These are phyloP conservation scores for Scaptomyza pallida DNA, from an alignment of 1,140 invertebrate genomes.

Conservation along the genomic window DNA sequence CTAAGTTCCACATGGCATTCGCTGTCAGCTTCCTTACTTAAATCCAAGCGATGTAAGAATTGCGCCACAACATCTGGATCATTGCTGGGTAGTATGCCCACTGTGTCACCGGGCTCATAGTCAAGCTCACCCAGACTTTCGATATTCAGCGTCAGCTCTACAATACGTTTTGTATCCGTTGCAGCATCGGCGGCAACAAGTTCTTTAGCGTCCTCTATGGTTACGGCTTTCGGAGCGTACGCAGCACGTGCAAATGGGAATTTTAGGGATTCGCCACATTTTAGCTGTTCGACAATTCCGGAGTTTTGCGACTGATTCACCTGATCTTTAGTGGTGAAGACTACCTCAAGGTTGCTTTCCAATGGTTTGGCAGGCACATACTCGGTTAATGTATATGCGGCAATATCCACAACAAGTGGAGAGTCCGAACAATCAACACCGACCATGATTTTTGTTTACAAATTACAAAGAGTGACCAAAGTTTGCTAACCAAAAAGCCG, in stretches of 20 bases:
- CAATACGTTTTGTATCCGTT: conserved; percentile 57
- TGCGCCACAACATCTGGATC: conserved; percentile 23
- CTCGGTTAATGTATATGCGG: conserved; percentile 50
- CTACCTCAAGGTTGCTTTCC: conserved; percentile 53
- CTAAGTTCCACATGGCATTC: conserved; percentile 37
- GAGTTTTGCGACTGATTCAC: conserved; percentile 36
- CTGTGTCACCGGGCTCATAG: conserved; percentile 72
- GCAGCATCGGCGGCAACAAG: conserved; percentile 45
- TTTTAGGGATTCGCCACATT: conserved; percentile 41
- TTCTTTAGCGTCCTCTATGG: conserved; percentile 33
- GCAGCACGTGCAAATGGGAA: conserved; percentile 59
- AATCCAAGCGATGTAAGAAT: conserved; percentile 48
- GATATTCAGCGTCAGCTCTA: conserved; percentile 56
- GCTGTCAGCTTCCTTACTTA: conserved; percentile 49
- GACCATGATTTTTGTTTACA: conserved; percentile 25
- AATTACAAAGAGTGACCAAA: conserved; percentile 1
- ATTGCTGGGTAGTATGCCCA: conserved; percentile 67
- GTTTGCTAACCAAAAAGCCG: not conserved
- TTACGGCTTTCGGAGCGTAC: conserved; percentile 16
- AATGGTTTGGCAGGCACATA: conserved; percentile 66
- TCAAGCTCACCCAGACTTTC: not conserved
- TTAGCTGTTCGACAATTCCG: conserved; percentile 47
- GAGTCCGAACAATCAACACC: not conserved
- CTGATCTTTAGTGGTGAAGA: conserved; percentile 23
- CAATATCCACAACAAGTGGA: conserved; percentile 35